Conservation (phyloP, 1,140 invertebrate genomes). For the Akabosia matsudoensis region DNA sequence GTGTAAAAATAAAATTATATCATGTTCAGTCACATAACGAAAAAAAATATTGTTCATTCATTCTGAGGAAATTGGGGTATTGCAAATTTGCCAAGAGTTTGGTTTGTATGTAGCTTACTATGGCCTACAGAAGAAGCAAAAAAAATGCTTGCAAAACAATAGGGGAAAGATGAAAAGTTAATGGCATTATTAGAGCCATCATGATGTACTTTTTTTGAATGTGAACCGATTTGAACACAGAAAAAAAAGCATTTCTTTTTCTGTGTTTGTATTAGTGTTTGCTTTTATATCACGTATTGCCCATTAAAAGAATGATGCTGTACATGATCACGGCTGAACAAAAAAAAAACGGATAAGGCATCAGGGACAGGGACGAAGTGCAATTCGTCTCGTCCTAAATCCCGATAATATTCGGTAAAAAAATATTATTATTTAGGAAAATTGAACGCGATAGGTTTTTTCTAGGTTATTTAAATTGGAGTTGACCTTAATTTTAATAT, state of each 20-base stretch:
- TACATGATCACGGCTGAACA: not conserved
- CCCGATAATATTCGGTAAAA: not conserved
- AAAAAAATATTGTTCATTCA: not conserved
- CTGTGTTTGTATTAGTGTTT: not conserved
- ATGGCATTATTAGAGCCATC: constrained; percentile 11
- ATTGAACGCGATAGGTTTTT: too few relatives aligned
- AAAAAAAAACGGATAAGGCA: not conserved
- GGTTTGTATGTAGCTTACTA: not conserved
- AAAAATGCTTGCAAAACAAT: not conserved
- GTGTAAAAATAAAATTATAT: not conserved
- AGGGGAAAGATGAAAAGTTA: not conserved
- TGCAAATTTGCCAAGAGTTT: not conserved
- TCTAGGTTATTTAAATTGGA: too few relatives aligned
- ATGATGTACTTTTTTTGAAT: not conserved
- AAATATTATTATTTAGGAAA: not conserved
- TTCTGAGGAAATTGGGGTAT: not conserved
- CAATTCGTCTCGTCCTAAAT: constrained; percentile 7
- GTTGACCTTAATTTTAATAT: too few relatives aligned
- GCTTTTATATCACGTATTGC: not conserved
- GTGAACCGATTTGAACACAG: not conserved
- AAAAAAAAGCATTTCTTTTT: not conserved
- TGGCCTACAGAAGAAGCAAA: constrained; percentile 1
- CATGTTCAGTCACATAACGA: not conserved
- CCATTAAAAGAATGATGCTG: not conserved
- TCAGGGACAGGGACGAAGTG: too few relatives aligned